These are phyloP conservation scores for Megalops cyprinoides DNA, from an alignment of 2,797 vertebrate species.

Conservation along the genomic window DNA sequence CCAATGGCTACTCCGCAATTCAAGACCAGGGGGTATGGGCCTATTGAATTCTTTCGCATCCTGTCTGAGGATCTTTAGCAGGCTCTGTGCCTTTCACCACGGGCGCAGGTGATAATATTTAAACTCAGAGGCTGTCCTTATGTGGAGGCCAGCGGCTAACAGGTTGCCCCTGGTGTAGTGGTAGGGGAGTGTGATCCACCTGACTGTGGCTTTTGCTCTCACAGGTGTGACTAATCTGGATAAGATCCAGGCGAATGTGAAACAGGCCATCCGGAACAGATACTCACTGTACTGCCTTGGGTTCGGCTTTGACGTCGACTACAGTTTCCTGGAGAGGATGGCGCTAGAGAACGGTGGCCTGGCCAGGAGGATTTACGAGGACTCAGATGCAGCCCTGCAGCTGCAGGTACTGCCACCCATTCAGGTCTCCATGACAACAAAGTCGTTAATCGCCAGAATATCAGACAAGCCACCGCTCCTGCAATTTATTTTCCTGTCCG, in stretches of 20 bases:
- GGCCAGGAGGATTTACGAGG: conserved; percentile 87
- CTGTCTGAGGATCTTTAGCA: background rate
- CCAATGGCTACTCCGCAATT: too few relatives aligned
- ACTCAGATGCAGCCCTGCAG: conserved; percentile 87
- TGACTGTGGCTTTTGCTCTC: background rate
- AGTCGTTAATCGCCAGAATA: too few relatives aligned
- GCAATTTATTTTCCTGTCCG: too few relatives aligned
- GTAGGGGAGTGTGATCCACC: background rate
- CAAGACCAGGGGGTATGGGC: background rate
- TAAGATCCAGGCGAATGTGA: conserved; percentile 77
- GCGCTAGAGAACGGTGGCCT: conserved; percentile 81
- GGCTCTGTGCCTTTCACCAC: background rate
- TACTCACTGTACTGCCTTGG: conserved; percentile 89
- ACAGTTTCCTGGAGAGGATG: conserved; percentile 88
- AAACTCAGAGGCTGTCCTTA: background rate
- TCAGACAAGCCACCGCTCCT: too few relatives aligned
- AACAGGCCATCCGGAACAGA: conserved; percentile 64
- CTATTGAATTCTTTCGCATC: background rate
- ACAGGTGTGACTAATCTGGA: conserved; percentile 72
- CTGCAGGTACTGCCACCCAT: conserved; percentile 75
- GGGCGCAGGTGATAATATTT: background rate
- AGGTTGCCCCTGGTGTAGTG: too few relatives aligned
- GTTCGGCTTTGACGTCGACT: conserved; percentile 89
- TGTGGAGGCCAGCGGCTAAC: background rate
- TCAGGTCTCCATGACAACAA: background rate